A percentile compares a stretch with the other conserved stretches of the same genome.
These are phyloP conservation scores for Drosophila nannoptera DNA, from an alignment of 1,140 invertebrate species.

Conservation along the genomic window DNA sequence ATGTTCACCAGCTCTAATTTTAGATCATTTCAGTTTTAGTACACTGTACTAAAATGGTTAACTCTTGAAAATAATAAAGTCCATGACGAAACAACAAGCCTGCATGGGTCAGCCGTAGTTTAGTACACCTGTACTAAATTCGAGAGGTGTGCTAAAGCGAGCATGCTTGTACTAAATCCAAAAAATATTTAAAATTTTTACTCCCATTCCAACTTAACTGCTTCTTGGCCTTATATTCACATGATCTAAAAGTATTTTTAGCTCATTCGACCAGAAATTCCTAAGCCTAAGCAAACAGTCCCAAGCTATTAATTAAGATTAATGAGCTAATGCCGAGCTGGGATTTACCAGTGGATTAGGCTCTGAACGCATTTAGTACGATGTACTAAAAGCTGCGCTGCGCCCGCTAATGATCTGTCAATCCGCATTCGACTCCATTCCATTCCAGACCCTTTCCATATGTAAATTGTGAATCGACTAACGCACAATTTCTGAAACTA, in stretches of 20 bases:
- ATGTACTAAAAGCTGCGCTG: background rate
- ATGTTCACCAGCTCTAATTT: no score
- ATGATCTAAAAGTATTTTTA: background rate
- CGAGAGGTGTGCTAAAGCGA: background rate
- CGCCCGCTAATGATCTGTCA: conserved; percentile 7
- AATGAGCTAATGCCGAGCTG: no score
- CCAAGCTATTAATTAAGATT: no score
- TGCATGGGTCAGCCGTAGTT: background rate
- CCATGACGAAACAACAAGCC: no score
- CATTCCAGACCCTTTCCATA: conserved; percentile 23
- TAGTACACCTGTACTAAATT: background rate
- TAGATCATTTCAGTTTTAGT: background rate
- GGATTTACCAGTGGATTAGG: no score
- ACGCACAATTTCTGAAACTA: conserved; percentile 23
- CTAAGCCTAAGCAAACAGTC: no score
- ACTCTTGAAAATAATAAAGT: no score
- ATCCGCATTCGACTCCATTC: background rate
- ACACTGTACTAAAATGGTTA: background rate
- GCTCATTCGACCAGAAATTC: background rate
- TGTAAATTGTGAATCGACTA: conserved; percentile 36
- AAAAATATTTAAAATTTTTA: no score
- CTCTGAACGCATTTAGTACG: conserved; percentile 1
- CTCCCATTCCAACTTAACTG: no score
- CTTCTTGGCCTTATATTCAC: no score
- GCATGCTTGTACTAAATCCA: background rate